A percentile compares a stretch with the other conserved stretches of the same genome.
These are phyloP conservation scores for Drosophila lacteicornis DNA, from an alignment of 1,140 invertebrate species.

Conservation along the genomic window DNA sequence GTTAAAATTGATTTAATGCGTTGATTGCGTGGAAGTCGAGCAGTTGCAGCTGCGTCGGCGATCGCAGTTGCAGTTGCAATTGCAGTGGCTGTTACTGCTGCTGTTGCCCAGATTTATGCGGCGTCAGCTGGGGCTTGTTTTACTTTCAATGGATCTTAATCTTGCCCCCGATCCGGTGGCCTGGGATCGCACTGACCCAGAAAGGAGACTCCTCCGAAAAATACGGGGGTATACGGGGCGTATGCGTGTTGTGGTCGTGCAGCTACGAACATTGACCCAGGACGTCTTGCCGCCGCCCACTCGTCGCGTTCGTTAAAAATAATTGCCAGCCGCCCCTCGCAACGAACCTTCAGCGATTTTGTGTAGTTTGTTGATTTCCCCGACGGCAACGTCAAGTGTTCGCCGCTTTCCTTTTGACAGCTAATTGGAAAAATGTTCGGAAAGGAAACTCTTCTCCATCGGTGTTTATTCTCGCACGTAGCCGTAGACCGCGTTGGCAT, in stretches of 20 bases:
- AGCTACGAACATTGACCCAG: conserved; percentile 63
- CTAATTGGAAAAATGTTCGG: conserved; percentile 71
- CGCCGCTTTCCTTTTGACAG: conserved; percentile 45
- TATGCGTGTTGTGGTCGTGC: conserved; percentile 53
- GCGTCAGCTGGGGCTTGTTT: conserved; percentile 57
- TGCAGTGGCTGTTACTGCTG: conserved; percentile 11
- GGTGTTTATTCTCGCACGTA: conserved; percentile 25
- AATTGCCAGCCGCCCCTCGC: conserved; percentile 57
- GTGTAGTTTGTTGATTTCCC: conserved; percentile 28
- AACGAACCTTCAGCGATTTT: conserved; percentile 31
- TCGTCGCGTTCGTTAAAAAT: conserved; percentile 67
- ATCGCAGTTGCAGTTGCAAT: conserved; percentile 27
- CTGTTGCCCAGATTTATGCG: conserved; percentile 55
- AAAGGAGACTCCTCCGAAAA: background rate
- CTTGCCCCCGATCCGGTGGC: conserved; percentile 21
- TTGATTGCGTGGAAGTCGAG: conserved; percentile 64
- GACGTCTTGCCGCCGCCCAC: conserved; percentile 10
- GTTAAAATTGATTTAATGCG: conserved; percentile 84
- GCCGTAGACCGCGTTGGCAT: conserved; percentile 12
- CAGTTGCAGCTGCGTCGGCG: conserved; percentile 41
- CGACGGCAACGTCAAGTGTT: conserved; percentile 31
- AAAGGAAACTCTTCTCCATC: conserved; percentile 32
- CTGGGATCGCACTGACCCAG: conserved; percentile 46
- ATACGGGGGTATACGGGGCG: conserved; percentile 27
- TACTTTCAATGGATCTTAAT: conserved; percentile 64